These are phyloP conservation scores for Hymenochirus boettgeri DNA, from an alignment of 2,113 vertebrate genomes.

Conservation along the genomic window DNA sequence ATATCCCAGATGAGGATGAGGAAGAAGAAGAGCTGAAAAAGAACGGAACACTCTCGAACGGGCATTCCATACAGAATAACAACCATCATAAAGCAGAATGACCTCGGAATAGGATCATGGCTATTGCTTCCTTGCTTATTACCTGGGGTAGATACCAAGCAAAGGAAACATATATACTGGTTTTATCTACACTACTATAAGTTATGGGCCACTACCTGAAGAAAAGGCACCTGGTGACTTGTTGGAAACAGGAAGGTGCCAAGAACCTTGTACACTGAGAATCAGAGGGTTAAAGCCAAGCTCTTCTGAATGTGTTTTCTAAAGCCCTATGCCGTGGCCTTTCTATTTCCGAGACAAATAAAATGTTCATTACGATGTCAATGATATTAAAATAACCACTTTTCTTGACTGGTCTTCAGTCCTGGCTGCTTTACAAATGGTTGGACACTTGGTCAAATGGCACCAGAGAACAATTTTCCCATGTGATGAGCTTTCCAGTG, in stretches of 20 bases:
- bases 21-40: conserved; percentile 52
- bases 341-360: not conserved
- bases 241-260: not conserved
- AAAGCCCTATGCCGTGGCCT: not conserved
- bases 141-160: not conserved
- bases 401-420: not conserved
- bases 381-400: not conserved
- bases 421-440: not conserved
- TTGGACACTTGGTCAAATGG: not conserved
- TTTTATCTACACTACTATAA: conserved; percentile 8
- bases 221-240: not conserved
- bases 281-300: not conserved
- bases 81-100: conserved; percentile 78
- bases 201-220: conserved; percentile 4
- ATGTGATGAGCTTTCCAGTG: too few species aligned
- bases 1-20: conserved; percentile 76
- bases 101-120: conserved; percentile 17
- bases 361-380: not conserved
- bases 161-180: not conserved
- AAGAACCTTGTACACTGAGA: not conserved
- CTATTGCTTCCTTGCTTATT: conserved; percentile 22
- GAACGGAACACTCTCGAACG: conserved; percentile 74
- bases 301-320: not conserved
- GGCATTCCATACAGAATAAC: conserved; percentile 77
- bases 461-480: not conserved